Conservation (phyloP, 2,797 vertebrate species). For the Staurois parvus region DNA sequence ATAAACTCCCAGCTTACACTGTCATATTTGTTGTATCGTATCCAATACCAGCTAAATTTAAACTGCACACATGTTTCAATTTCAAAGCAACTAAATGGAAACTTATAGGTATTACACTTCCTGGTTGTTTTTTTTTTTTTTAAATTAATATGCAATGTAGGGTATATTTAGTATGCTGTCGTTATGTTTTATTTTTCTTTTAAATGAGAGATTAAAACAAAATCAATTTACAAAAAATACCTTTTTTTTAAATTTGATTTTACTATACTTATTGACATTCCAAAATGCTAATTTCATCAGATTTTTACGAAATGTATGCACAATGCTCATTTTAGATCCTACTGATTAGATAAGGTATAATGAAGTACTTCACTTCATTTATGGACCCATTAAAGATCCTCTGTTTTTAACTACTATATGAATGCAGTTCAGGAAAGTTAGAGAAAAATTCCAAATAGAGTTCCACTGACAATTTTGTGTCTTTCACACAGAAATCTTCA, state of each 20-base stretch:
- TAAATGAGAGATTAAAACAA: background rate
- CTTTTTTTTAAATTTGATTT: background rate
- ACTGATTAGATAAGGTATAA: background rate
- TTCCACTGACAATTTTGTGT: no score
- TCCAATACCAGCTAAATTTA: conserved; percentile 28
- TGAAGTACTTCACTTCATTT: background rate
- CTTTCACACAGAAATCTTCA: background rate
- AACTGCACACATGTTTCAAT: conserved; percentile 20
- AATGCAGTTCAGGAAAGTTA: background rate
- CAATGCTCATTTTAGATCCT: background rate
- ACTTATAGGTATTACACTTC: conserved; percentile 16
- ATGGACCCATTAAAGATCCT: background rate
- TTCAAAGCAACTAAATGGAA: conserved; percentile 21
- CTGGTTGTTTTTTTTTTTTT: background rate
- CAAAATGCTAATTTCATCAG: background rate
- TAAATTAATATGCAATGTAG: background rate
- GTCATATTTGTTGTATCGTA: conserved; percentile 38
- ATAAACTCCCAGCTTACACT: conserved; percentile 1
- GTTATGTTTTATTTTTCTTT: background rate
- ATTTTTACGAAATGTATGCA: background rate
- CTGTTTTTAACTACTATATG: background rate
- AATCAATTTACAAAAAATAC: background rate
- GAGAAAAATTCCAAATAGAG: no score
- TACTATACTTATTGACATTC: background rate
- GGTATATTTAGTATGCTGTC: background rate